phyloP scores from a whole-genome alignment of 2,888 invertebrate species.

The Drosophila histrio region DNA sequence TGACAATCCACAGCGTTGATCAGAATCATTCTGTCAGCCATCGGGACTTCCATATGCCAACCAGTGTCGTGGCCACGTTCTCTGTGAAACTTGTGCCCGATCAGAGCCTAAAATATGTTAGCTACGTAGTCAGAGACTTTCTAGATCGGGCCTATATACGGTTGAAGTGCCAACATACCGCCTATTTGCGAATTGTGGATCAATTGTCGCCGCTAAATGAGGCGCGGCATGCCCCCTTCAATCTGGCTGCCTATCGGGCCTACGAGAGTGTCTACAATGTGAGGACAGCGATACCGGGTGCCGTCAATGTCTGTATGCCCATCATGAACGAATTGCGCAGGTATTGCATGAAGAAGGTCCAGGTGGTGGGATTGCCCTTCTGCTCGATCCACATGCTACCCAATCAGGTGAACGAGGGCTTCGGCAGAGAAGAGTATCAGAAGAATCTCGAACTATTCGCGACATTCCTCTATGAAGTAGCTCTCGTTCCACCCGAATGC shows the following conservation, averaged over 20 bases:
- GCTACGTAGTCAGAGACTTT: slow-evolving; percentile 12
- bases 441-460: slow-evolving; percentile 25
- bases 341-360: slow-evolving; percentile 20
- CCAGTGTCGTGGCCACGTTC: slow-evolving; percentile 13
- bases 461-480: slow-evolving; percentile 41
- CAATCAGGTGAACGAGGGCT: slow-evolving; percentile 25
- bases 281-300: slow-evolving; percentile 29
- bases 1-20: slow-evolving; percentile 34
- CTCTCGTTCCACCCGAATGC: slow-evolving; percentile 32
- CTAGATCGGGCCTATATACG: slow-evolving; percentile 22
- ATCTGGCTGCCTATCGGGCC: slow-evolving; percentile 14
- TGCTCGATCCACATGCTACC: slow-evolving; percentile 29
- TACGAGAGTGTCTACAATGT: slow-evolving; percentile 16
- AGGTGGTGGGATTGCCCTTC: slow-evolving; percentile 46
- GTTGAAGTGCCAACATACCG: slow-evolving; percentile 24
- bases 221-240: background rate
- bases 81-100: slow-evolving; percentile 49
- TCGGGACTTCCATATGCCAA: slow-evolving; percentile 8
- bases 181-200: slow-evolving; percentile 26
- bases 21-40: background rate
- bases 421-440: slow-evolving; percentile 13
- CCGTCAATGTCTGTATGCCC: slow-evolving; percentile 26
- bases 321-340: slow-evolving; percentile 38
- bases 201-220: slow-evolving; percentile 33
- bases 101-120: slow-evolving; percentile 33